These are phyloP conservation scores for Hololepta plana DNA, from an alignment of 2,888 invertebrate species.

Conservation along the genomic window DNA sequence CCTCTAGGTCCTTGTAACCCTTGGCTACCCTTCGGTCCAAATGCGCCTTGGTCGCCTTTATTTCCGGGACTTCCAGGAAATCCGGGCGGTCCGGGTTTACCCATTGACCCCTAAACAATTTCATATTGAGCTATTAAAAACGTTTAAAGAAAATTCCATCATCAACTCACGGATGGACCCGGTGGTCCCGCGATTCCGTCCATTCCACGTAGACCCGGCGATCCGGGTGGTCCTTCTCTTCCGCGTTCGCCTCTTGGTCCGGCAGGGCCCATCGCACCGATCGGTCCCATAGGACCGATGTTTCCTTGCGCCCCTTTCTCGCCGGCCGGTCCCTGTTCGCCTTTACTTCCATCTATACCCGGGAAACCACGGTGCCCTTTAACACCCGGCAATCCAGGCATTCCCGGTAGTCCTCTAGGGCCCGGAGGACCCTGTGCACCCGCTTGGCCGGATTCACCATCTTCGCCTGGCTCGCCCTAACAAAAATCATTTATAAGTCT, in stretches of 20 bases:
- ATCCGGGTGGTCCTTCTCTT: slow-evolving; percentile 62
- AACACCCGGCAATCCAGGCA: slow-evolving; percentile 63
- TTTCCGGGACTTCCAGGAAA: slow-evolving; percentile 66
- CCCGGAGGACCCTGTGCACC: slow-evolving; percentile 57
- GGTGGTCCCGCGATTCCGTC: slow-evolving; percentile 65
- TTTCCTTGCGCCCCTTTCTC: slow-evolving; percentile 57
- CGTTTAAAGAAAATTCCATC: slow-evolving; percentile 3
- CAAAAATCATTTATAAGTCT: slow-evolving; percentile 25
- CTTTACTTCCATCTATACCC: slow-evolving; percentile 65
- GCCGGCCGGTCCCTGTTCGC: slow-evolving; percentile 56
- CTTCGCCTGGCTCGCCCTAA: slow-evolving; percentile 60
- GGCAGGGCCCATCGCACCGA: slow-evolving; percentile 55
- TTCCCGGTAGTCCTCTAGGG: slow-evolving; percentile 49
- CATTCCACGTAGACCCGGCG: slow-evolving; percentile 58
- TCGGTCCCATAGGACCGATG: slow-evolving; percentile 47
- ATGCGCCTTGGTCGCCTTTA: slow-evolving; percentile 61
- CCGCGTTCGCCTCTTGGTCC: slow-evolving; percentile 73
- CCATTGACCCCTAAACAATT: slow-evolving; percentile 47
- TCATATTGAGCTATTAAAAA: no score
- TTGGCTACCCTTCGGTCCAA: slow-evolving; percentile 64
- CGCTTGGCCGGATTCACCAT: slow-evolving; percentile 58
- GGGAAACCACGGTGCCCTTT: slow-evolving; percentile 72
- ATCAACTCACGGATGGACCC: slow-evolving; percentile 43
- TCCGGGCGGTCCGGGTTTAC: slow-evolving; percentile 71
- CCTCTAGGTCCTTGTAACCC: slow-evolving; percentile 66